phyloP scores from a whole-genome alignment of 2,888 invertebrate genomes.

The Parapristionchus giblindavisi region DNA sequence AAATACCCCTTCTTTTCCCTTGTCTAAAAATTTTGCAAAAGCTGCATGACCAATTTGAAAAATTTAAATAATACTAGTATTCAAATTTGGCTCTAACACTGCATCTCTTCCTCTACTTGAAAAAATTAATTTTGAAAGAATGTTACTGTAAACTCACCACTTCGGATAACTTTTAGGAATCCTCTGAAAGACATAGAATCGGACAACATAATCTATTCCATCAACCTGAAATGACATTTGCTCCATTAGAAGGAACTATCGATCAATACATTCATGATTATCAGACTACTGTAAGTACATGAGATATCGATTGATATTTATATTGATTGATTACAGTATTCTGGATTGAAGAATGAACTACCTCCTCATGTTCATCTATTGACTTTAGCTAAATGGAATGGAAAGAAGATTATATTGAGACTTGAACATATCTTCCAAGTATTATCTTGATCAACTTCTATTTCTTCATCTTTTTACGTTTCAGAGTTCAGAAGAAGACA shows the following conservation, averaged over 20 bases:
- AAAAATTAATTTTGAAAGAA: too few species aligned
- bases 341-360: slow-evolving; percentile 50
- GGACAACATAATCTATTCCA: slow-evolving; percentile 59
- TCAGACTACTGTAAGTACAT: not conserved
- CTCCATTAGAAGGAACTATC: slow-evolving; percentile 39
- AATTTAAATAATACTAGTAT: too few species aligned
- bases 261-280: slow-evolving; percentile 4
- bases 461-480: not conserved
- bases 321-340: slow-evolving; percentile 43
- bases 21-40: too few species aligned
- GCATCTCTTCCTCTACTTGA: too few species aligned
- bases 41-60: too few species aligned
- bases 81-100: too few species aligned
- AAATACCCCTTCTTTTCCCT: too few species aligned
- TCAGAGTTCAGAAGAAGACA: slow-evolving; percentile 12
- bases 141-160: too few species aligned
- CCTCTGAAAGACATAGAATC: slow-evolving; percentile 49
- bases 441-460: not conserved
- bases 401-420: slow-evolving; percentile 68
- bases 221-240: slow-evolving; percentile 57
- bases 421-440: slow-evolving; percentile 71
- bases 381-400: slow-evolving; percentile 70
- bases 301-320: not conserved
- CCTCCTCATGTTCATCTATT: slow-evolving; percentile 70
- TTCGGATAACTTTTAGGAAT: slow-evolving; percentile 42